phyloP scores from a whole-genome alignment of 2,888 invertebrate species.

The Drosophila aldrichi region DNA sequence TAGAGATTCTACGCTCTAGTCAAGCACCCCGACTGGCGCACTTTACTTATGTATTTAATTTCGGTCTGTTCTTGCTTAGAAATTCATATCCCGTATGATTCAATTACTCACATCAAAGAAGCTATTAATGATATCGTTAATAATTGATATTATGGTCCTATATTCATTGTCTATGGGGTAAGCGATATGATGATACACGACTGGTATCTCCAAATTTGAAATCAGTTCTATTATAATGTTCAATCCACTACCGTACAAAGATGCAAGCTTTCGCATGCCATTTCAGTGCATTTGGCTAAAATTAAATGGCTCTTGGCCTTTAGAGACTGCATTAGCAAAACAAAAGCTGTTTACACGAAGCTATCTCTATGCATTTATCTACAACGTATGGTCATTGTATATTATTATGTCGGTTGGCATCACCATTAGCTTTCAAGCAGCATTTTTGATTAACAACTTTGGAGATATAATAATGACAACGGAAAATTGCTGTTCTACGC shows the following conservation, averaged over 20 bases:
- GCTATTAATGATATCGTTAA: not conserved
- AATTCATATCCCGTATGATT: not conserved
- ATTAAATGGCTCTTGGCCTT: slow-evolving; percentile 84
- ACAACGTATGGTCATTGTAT: slow-evolving; percentile 82
- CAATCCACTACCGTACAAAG: slow-evolving; percentile 64
- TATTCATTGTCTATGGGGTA: not conserved
- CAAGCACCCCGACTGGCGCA: too few species aligned
- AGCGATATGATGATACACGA: not conserved
- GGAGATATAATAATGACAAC: slow-evolving; percentile 83
- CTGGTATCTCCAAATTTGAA: not conserved
- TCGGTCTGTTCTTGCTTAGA: not conserved
- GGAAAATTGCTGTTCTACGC: slow-evolving; percentile 84
- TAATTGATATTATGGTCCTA: not conserved
- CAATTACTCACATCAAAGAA: not conserved
- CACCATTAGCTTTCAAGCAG: slow-evolving; percentile 82
- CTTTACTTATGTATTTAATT: not conserved
- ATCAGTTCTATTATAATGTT: slow-evolving; percentile 57
- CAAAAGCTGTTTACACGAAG: not conserved
- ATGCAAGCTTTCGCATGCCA: slow-evolving; percentile 80
- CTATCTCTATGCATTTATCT: slow-evolving; percentile 31
- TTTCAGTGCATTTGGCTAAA: slow-evolving; percentile 83
- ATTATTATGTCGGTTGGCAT: slow-evolving; percentile 81
- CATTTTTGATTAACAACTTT: slow-evolving; percentile 78
- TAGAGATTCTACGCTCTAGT: too few species aligned
- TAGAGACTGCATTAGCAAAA: slow-evolving; percentile 21